Evolutionary conservation across 2,888 invertebrate species (phyloP).

Genomic region (Drosophila birchii): DNA sequence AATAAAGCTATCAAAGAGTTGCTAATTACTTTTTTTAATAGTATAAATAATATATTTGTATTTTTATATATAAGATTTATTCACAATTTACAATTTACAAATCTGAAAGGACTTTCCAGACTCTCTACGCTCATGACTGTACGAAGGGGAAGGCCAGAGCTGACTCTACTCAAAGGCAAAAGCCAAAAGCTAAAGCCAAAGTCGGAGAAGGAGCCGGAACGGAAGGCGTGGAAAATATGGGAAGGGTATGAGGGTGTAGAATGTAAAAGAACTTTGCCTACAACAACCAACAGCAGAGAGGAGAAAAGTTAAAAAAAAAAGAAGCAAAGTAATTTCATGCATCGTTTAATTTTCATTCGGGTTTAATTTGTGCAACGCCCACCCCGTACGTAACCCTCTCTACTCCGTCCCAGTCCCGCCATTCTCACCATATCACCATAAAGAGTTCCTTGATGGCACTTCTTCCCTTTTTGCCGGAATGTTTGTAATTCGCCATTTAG

Average conservation of each 20-base stretch:
- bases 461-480: conserved; percentile 47
- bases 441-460: conserved; percentile 52
- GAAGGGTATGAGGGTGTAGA: conserved; percentile 2
- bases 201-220: conserved; percentile 45
- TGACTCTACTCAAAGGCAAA: conserved; percentile 38
- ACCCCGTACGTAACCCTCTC: conserved; percentile 11
- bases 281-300: conserved; percentile 33
- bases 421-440: conserved; percentile 60
- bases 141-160: conserved; percentile 18
- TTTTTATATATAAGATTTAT: not conserved
- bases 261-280: conserved; percentile 41
- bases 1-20: too few species aligned
- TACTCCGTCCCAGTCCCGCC: conserved; percentile 19
- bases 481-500: conserved; percentile 75
- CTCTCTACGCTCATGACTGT: conserved; percentile 6
- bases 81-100: not conserved
- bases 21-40: too few species aligned
- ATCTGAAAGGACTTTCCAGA: not conserved
- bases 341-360: conserved; percentile 83
- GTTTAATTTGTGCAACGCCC: conserved; percentile 81
- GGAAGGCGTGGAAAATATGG: conserved; percentile 1
- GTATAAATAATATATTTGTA: not conserved
- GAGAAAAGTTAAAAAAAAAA: conserved; percentile 35
- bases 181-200: conserved; percentile 57
- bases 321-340: conserved; percentile 82